Base-by-base conservation (phyloP, 2,113 vertebrate species). In the Eudyptes chrysolophus region DNA sequence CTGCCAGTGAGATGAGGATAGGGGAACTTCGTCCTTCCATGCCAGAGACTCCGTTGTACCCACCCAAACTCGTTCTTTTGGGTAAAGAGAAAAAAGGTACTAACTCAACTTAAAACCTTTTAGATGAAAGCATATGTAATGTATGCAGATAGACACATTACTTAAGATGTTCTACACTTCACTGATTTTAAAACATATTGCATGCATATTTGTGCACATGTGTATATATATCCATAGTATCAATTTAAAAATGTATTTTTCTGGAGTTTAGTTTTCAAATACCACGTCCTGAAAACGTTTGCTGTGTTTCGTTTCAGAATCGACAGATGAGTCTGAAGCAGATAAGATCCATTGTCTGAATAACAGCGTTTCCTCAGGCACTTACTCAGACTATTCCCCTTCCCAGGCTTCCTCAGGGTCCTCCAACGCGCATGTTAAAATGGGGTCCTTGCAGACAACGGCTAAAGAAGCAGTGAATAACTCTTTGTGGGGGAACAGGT, bases 31-130 rank as follows among this genome's bases (percentile, higher is more conserved):
- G 99, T 90, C 99, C 99, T 40, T 99, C 99, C 94, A 98, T 99
- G 97, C 99, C 99, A 84, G 99, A 99, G 98, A 99, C 99, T 38
- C 98, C 99, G 19, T 98, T 99, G 97, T 99, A 99, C 98, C 99
- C 99, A 93, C 99, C 99, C 96, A 99, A 99, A 97, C 99, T 99
- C 97, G 99, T 99, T 88, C 98, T 99, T 78, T 98, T 99, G 97
- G 99, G 99, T 94, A 99, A 99, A 98, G 99, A 99, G 89, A 99
- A 99, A 98, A 99, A 99, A 99, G 99, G 99, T 99, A 98, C 95
- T 92, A 51, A 15, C 30, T 75, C 71, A 78, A 70, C 66, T 92
- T 36, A 2, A 26, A 55, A 6, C 72, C 48, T 94, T 24, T 38
- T 55, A 3, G 65, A 18, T 80, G 81, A 55, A 46, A 48, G 22